These are phyloP conservation scores for Spondyliosoma cantharus DNA, from an alignment of 2,797 vertebrate species.

Conservation along the genomic window DNA sequence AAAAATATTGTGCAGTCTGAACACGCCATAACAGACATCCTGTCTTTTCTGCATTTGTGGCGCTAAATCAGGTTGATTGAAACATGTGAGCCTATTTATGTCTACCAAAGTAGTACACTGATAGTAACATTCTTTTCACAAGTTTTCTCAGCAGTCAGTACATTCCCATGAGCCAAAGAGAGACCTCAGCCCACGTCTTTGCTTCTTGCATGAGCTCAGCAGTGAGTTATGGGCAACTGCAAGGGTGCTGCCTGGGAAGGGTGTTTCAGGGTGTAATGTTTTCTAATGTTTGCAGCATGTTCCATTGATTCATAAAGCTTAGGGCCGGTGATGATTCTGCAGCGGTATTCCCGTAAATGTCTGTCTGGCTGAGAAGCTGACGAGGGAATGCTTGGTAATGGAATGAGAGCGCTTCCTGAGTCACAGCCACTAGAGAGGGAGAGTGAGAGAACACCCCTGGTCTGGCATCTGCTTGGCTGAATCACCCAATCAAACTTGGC, in stretches of 20 bases:
- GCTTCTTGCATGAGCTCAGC: slow-evolving; percentile 76
- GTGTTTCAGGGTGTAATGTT: slow-evolving; percentile 80
- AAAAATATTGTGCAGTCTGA: no score
- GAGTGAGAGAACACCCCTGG: slow-evolving; percentile 64
- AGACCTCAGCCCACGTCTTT: slow-evolving; percentile 58
- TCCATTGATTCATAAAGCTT: slow-evolving; percentile 84
- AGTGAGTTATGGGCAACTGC: slow-evolving; percentile 79
- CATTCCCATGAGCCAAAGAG: slow-evolving; percentile 63
- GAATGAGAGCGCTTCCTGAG: slow-evolving; percentile 76
- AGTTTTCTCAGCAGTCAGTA: slow-evolving; percentile 54
- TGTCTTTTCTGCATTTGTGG: slow-evolving; percentile 15
- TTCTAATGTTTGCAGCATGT: slow-evolving; percentile 83
- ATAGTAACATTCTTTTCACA: slow-evolving; percentile 52
- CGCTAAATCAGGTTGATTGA: slow-evolving; percentile 14
- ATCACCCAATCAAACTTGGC: slow-evolving; percentile 70
- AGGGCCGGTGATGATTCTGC: slow-evolving; percentile 81
- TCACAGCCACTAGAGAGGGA: slow-evolving; percentile 68
- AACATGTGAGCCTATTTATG: slow-evolving; percentile 22
- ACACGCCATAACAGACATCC: not conserved
- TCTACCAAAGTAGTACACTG: slow-evolving; percentile 20
- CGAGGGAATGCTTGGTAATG: slow-evolving; percentile 75
- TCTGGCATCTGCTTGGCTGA: slow-evolving; percentile 72
- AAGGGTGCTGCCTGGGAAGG: slow-evolving; percentile 72
- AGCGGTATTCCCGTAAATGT: slow-evolving; percentile 83
- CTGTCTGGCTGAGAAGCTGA: slow-evolving; percentile 65